A percentile compares a stretch with the other conserved stretches of the same genome.
Evolutionary conservation across 2,113 vertebrate species (phyloP).

Genomic region (Cygnus buccinator): DNA sequence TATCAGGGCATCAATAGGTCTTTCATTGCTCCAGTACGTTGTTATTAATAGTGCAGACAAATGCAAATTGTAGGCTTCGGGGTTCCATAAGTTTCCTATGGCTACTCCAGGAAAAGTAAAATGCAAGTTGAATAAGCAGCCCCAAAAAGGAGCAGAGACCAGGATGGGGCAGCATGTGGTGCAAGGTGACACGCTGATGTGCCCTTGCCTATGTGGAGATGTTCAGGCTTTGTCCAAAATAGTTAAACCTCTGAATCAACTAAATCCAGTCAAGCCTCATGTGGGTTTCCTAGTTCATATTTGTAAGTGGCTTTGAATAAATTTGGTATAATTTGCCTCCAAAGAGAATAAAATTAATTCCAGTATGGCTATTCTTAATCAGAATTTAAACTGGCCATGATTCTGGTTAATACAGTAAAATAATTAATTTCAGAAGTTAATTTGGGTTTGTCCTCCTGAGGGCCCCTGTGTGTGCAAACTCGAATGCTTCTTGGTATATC

Average conservation of each 20-base stretch:
- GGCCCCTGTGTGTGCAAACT: neutral
- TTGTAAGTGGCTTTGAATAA: neutral
- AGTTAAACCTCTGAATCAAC: neutral
- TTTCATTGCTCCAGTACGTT: neutral
- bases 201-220: neutral
- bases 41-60: slow-evolving; percentile 22
- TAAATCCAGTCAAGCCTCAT: neutral
- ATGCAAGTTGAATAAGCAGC: neutral
- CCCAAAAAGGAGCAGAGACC: neutral
- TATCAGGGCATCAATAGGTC: slow-evolving; percentile 7
- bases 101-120: neutral
- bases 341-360: neutral
- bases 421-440: neutral
- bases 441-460: neutral
- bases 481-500: neutral
- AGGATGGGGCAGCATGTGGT: neutral
- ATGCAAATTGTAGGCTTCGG: neutral
- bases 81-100: neutral
- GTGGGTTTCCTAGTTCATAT: neutral
- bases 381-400: neutral
- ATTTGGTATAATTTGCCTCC: neutral
- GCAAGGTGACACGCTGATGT: accelerated
- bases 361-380: neutral
- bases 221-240: neutral
- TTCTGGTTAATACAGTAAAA: neutral